Base-by-base conservation (phyloP, 2,888 invertebrate genomes). In the Apocheima hispidaria region DNA sequence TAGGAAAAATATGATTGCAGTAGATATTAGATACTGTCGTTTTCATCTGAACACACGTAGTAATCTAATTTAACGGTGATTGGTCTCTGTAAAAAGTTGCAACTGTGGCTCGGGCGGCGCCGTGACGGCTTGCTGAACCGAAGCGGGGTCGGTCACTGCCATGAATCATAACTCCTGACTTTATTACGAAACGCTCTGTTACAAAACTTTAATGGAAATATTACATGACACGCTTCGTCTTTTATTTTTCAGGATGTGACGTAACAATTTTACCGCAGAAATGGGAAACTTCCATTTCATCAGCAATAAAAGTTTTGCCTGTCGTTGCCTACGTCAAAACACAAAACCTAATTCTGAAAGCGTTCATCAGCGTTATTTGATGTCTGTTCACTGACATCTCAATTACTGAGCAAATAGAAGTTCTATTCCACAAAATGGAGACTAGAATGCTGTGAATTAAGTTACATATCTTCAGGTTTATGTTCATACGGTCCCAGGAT, bases 11-110 rank as follows among this genome's bases (percentile, higher is more conserved):
- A 2, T 5, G 12, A 64, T 69, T 65, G 68, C 69, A 35, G 46
- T 70, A 69, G 64, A 77, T 71, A 77, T 82, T 78, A 71, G 67
- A 77, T 73, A 86, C 82, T 82, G 79, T 84, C 82, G 79, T 81
- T 87, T 86, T 85, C 83, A 75, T 84, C 75, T 79, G 74, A 77
- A 78, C 82, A 82, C 80, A 83, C 82, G 79, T 78, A 77, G 86
- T 88, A 88, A 90, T 90, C 84, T 80, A 88, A 88, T 91, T 90
- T 87, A 80, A 88, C 90, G 88, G 86, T 84, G 84, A 84, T 84
- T 85, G 83, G 74, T 74, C 74, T 65, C 74, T 68, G 74, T 79
- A 86, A 88, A 86, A 85, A 84, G 77, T 74, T 71, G 64, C 64
- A 74, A 73, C 67, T 69, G 70, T 67, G 57, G 56, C 40, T 40